Evolutionary conservation across 2,797 vertebrate species (phyloP).

Genomic region (Acanthornis magna): DNA sequence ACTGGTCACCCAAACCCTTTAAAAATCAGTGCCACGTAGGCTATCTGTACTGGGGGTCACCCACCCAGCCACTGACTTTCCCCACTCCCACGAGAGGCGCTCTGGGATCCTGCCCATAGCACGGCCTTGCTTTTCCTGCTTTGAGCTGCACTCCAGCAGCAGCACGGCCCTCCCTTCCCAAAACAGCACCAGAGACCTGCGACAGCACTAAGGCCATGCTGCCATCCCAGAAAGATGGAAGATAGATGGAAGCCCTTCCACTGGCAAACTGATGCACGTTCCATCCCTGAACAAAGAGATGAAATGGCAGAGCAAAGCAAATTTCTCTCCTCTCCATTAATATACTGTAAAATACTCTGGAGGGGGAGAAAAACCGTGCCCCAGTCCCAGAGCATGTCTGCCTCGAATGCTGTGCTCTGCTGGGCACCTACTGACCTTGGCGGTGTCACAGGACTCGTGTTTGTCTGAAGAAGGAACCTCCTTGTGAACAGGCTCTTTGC

Average conservation of each 20-base stretch:
- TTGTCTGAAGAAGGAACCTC: slow-evolving; percentile 41
- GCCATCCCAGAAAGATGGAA: neutral
- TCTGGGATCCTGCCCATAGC: neutral
- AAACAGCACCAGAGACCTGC: neutral
- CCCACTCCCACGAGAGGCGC: neutral
- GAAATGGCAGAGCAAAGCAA: neutral
- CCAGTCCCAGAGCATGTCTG: neutral
- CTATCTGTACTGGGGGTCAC: neutral
- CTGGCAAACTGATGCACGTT: neutral
- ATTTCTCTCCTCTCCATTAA: neutral
- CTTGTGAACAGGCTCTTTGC: slow-evolving; percentile 47
- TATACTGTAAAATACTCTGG: neutral
- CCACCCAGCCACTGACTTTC: neutral
- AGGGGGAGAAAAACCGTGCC: neutral
- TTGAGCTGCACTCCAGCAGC: neutral
- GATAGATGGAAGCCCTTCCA: neutral
- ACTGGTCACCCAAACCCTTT: neutral
- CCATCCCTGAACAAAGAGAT: neutral
- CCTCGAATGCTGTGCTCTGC: neutral
- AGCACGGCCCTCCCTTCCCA: neutral
- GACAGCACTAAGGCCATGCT: neutral
- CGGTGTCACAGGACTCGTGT: slow-evolving; percentile 30
- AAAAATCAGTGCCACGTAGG: neutral
- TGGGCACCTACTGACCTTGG: slow-evolving; percentile 33
- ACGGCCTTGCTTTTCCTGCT: neutral